Evolutionary conservation across 64 coral and sea anemone genomes (phyloP), one percentile per base, ranked within the genome.

Genomic region (Actinia tenebrosa): DNA sequence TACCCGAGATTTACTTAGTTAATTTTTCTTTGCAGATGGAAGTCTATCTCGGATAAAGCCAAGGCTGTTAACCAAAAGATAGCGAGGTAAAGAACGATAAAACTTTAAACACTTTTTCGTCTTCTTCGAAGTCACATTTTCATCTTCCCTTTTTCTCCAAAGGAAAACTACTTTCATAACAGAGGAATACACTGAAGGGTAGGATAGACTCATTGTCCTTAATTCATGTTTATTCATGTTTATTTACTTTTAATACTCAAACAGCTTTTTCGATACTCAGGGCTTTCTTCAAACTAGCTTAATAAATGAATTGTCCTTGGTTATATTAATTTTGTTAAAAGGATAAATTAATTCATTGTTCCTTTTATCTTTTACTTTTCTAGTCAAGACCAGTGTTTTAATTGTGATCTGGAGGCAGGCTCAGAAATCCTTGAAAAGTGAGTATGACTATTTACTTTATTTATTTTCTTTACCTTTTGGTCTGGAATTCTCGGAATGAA

Each of bases 21-120:
- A 26, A 26, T 30, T 43, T 75, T 58, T 58, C 6, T 30, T 66
- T 75, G 53, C 55, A 96, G 94, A 8, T 90, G 91, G 91, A 96
- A 96, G 79, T 87, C 91, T 23, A 96, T 96, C 68, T 87, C 94
- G 4, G 94, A 96, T 64, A 96, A 96, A 44, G 94, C 94, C 17
- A 96, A 96, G 72, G 87, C 94, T 68, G 94, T 96, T n/a, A 96
- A 96, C 80, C 92, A 96, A 77, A 96, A 92, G 44, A 93, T 96
- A 64, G 91, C 80, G 20, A 87, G 94, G 94, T 96, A 56, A 85
- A 23, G 18, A 22, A 66, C 3, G 3, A 22, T 3, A 22, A 18
- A 66, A 66, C 63, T 58, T 66, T 66, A 7, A 66, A 66, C 22
- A 66, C 5, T n/a, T n/a, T 66, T 50, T 50, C 47, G 7, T 50